Percentiles rank a stretch among this genome's conserved stretches.
These are phyloP conservation scores for Chymomyza costata DNA, from an alignment of 1,140 invertebrate species.

Conservation along the genomic window DNA sequence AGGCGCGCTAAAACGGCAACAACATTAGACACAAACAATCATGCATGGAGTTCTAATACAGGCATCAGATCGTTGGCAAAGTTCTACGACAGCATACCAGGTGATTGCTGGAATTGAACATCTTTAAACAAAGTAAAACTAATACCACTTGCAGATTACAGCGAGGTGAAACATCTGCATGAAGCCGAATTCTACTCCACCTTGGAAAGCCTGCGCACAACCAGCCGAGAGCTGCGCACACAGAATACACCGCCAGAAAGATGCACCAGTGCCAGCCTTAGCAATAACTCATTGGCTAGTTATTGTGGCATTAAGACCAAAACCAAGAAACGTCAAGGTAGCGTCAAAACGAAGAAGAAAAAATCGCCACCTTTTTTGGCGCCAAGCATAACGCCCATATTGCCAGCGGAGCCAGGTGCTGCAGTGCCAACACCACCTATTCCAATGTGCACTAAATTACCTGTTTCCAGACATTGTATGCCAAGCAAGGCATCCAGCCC, in stretches of 20 bases:
- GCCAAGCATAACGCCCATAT: constrained; percentile 7
- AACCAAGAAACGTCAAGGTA: constrained; percentile 34
- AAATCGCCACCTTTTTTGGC: constrained; percentile 6
- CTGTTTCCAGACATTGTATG: not conserved
- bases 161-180: constrained; percentile 68
- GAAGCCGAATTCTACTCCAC: constrained; percentile 66
- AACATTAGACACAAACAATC: not conserved
- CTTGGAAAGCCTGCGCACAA: constrained; percentile 56
- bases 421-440: no score
- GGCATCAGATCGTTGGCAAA: constrained; percentile 63
- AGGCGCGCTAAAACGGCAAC: constrained; percentile 2
- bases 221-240: constrained; percentile 53
- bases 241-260: constrained; percentile 26
- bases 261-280: constrained; percentile 29
- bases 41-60: constrained; percentile 39
- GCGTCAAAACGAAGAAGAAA: constrained; percentile 40
- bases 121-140: not conserved
- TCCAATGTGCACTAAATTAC: no score
- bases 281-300: constrained; percentile 20
- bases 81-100: constrained; percentile 74
- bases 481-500: constrained; percentile 12
- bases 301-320: constrained; percentile 18
- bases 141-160: constrained; percentile 48
- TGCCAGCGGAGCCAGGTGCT: no score
- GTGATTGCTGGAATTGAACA: constrained; percentile 23